Conservation (phyloP, 1,140 invertebrate genomes). For the Drosophila oshimai region DNA sequence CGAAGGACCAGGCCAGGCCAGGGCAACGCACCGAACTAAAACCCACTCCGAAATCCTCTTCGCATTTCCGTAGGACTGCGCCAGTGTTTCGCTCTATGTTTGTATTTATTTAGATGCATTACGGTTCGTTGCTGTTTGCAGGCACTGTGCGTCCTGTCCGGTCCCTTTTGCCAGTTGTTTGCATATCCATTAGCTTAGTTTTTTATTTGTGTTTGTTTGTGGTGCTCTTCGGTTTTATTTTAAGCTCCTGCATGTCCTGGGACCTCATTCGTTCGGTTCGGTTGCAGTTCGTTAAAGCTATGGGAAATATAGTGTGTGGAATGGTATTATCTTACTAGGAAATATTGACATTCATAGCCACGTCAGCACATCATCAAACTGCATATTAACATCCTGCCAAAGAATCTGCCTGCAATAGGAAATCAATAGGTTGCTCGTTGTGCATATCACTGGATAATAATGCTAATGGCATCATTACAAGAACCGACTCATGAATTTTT, state of each 20-base stretch:
- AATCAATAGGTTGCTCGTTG: constrained; percentile 15
- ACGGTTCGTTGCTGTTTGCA: constrained; percentile 53
- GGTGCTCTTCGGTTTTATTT: constrained; percentile 30
- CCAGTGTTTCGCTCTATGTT: constrained; percentile 29
- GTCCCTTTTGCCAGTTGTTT: constrained; percentile 57
- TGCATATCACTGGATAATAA: background rate
- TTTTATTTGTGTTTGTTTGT: constrained; percentile 26
- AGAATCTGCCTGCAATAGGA: background rate
- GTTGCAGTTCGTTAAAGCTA: constrained; percentile 37
- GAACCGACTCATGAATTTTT: constrained; percentile 10
- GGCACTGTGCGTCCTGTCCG: constrained; percentile 47
- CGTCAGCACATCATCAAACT: constrained; percentile 19
- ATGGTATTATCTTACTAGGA: constrained; percentile 16
- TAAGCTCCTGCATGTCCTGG: constrained; percentile 4
- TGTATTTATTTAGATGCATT: constrained; percentile 70
- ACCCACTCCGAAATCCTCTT: constrained; percentile 34
- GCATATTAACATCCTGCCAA: constrained; percentile 13
- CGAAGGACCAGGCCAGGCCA: background rate
- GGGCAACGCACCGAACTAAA: constrained; percentile 1
- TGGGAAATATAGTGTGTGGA: background rate
- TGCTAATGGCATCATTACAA: constrained; percentile 15
- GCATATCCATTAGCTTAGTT: constrained; percentile 60
- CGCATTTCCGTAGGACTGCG: constrained; percentile 35
- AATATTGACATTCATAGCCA: constrained; percentile 7
- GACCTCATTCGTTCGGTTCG: constrained; percentile 9